Conservation (phyloP, 23 tunicate genomes). For the Ciona savignyi region DNA sequence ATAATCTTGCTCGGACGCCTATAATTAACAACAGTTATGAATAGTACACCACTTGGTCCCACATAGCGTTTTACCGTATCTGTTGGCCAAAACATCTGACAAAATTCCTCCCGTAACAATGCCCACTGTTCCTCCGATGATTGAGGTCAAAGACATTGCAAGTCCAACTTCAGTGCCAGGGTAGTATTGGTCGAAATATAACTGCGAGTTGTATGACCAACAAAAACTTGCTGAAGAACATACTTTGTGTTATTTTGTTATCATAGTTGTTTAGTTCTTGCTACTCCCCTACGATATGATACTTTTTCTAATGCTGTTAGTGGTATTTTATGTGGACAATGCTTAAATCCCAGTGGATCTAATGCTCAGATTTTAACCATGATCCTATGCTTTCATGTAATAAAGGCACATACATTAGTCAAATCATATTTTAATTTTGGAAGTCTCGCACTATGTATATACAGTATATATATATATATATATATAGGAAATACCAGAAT, state of each 20-base stretch:
- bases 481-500: too few relatives aligned
- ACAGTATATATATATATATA: too few relatives aligned
- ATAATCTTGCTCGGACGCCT: background rate
- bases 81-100: conserved; percentile 69
- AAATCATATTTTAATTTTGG: too few relatives aligned
- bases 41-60: background rate
- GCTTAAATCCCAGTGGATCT: too few relatives aligned
- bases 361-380: too few relatives aligned
- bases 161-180: conserved; percentile 54
- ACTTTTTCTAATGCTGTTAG: too few relatives aligned
- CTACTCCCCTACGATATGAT: background rate
- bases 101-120: conserved; percentile 85
- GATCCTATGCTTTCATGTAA: too few relatives aligned
- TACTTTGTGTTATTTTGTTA: background rate
- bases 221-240: conserved; percentile 75
- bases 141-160: conserved; percentile 64
- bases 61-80: conserved; percentile 39
- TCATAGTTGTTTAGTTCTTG: background rate
- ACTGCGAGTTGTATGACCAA: conserved; percentile 88
- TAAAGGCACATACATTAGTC: too few relatives aligned
- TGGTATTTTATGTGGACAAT: too few relatives aligned
- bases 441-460: too few relatives aligned
- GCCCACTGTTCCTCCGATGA: conserved; percentile 77
- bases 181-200: conserved; percentile 71
- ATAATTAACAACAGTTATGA: too few relatives aligned